Evolutionary conservation across 2,797 vertebrate species (phyloP), one percentile per base, ranked within the genome.

Genomic region (Allobates femoralis): DNA sequence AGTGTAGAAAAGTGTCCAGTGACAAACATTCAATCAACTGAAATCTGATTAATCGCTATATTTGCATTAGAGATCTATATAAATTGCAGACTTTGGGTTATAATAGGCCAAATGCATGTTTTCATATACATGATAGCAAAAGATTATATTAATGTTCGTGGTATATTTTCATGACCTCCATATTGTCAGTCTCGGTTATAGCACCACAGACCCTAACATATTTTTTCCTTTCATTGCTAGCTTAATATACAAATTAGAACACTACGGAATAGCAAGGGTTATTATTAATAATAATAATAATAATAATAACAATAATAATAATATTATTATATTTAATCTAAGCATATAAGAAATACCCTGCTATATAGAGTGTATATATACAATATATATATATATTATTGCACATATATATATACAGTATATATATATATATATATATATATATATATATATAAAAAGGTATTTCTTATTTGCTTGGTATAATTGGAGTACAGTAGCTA

Each of bases 1-100:
- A 74, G 71, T 18, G 41, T 41, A 74, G 23, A 50, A 50, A n/a
- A 15, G 71, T 46, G 15, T 23, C 23, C 41, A 5, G 6, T 26
- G 71, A 74, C 71, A 50, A 74, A 50, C n/a, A 46, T n/a, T 74
- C 71, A 74, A 34, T 21, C 41, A n/a, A 4, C 14, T 64, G 60
- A 2, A 28, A 32, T n/a, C 69, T 73, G 69, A 46, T 46, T n/a
- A 34, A 3, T 71, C 12, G 23, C 23, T 50, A 26, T 46, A 74
- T 50, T n/a, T 74, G 71, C 11, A 41, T 41, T 37, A 21, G 19
- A 3, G 5, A 11, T 66, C 62, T 30, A 32, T 6, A n/a, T 19
- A 11, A 28, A 19, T 32, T 58, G 26, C 6, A 78, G 30, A 56
- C 19, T 21, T 19, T 58, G 75, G 30, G 28, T 78, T 34, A 56